A percentile compares a stretch with the other conserved stretches of the same genome.
Evolutionary conservation across 2,113 vertebrate species (phyloP).

Genomic region (Ceyx cyanopectus): DNA sequence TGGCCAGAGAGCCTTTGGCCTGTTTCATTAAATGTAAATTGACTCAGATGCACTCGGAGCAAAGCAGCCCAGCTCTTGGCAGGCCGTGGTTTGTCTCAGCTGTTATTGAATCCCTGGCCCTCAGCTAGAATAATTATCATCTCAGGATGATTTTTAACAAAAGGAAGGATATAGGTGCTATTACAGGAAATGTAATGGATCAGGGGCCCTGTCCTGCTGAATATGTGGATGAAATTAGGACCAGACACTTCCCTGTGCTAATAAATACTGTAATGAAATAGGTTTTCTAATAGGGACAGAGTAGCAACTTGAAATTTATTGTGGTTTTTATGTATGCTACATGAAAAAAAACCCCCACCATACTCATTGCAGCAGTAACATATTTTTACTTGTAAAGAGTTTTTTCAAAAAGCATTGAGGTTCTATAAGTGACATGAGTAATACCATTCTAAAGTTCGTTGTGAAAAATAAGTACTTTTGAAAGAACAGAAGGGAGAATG

Average conservation of each 20-base stretch:
- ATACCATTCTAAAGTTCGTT: conserved; percentile 42
- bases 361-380: not conserved
- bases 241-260: conserved; percentile 13
- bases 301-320: not conserved
- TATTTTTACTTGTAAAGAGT: not conserved
- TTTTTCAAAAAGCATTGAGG: not conserved
- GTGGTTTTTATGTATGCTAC: not conserved
- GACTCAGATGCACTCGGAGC: not conserved
- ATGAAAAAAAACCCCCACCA: not conserved
- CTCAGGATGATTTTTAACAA: conserved; percentile 46
- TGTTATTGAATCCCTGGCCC: conserved; percentile 18
- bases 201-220: not conserved
- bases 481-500: conserved; percentile 14
- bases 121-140: conserved; percentile 31
- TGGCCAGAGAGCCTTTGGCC: not conserved
- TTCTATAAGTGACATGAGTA: conserved; percentile 5
- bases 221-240: conserved; percentile 29
- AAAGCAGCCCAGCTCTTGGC: not conserved
- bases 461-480: conserved; percentile 47
- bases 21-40: not conserved
- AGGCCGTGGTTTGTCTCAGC: conserved; percentile 16
- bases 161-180: conserved; percentile 26
- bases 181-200: conserved; percentile 40
- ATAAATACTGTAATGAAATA: conserved; percentile 33
- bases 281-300: not conserved